These are phyloP conservation scores for Haplochromis burtoni DNA, from an alignment of 2,113 vertebrate genomes.

Conservation along the genomic window DNA sequence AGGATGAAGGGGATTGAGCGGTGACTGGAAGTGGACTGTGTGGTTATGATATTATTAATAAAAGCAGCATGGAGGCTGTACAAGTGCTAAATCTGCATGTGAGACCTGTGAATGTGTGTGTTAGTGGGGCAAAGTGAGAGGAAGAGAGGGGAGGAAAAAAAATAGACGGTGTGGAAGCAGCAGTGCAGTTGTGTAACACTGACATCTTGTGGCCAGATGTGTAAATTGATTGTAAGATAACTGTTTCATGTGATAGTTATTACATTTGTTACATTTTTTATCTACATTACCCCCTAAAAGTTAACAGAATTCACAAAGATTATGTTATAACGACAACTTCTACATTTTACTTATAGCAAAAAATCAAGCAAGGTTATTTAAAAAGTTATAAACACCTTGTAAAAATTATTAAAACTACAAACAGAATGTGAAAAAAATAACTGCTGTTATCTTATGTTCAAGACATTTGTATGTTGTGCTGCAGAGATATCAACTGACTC, in stretches of 20 bases:
- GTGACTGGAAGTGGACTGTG: conserved; percentile 27
- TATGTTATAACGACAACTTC: neutral
- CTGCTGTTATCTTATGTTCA: neutral
- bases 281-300: neutral
- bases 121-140: neutral
- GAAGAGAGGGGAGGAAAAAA: neutral
- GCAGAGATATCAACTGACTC: neutral
- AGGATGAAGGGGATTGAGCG: neutral
- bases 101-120: neutral
- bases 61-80: neutral
- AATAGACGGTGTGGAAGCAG: neutral
- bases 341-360: neutral
- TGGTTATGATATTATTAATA: conserved; percentile 27
- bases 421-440: neutral
- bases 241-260: neutral
- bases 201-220: conserved; percentile 48
- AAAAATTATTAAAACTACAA: neutral
- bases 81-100: neutral
- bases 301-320: neutral
- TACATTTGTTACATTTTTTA: neutral
- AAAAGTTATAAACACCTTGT: neutral
- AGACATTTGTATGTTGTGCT: neutral
- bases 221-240: rapidly evolving
- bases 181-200: conserved; percentile 19
- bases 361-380: neutral